Percentiles rank a stretch among this genome's conserved stretches.
phyloP scores from a whole-genome alignment of 2,888 invertebrate species.

The Trachelus troglodyta region DNA sequence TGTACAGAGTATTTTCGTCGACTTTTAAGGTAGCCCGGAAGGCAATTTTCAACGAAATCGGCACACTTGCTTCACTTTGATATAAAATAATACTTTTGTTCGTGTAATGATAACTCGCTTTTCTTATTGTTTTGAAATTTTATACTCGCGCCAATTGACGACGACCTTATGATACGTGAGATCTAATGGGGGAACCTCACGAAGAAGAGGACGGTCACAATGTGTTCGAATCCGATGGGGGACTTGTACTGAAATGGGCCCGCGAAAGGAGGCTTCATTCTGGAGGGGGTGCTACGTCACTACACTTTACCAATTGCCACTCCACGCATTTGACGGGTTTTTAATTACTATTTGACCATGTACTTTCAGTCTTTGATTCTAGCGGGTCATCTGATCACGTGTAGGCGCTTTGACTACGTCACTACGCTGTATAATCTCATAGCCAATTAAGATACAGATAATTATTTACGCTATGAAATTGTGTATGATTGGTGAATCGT shows the following conservation, averaged over 20 bases:
- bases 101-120: not conserved
- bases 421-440: not conserved
- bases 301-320: not conserved
- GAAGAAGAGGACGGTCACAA: slow-evolving; percentile 43
- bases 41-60: not conserved
- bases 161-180: not conserved
- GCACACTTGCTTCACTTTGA: not conserved
- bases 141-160: not conserved
- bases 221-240: slow-evolving; percentile 34
- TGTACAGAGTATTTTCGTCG: not conserved
- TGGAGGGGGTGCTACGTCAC: slow-evolving; percentile 7
- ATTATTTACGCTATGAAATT: too few species aligned
- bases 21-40: not conserved
- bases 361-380: not conserved
- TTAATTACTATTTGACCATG: not conserved
- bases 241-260: slow-evolving; percentile 26
- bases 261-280: not conserved
- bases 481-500: not conserved
- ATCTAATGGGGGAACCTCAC: slow-evolving; percentile 33
- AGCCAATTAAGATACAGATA: not conserved
- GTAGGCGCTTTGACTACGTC: not conserved
- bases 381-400: not conserved
- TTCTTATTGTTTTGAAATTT: not conserved
- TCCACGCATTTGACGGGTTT: not conserved
- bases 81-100: not conserved